Evolutionary conservation across 1,140 invertebrate species (phyloP).

Genomic region (Melitaea cinxia): DNA sequence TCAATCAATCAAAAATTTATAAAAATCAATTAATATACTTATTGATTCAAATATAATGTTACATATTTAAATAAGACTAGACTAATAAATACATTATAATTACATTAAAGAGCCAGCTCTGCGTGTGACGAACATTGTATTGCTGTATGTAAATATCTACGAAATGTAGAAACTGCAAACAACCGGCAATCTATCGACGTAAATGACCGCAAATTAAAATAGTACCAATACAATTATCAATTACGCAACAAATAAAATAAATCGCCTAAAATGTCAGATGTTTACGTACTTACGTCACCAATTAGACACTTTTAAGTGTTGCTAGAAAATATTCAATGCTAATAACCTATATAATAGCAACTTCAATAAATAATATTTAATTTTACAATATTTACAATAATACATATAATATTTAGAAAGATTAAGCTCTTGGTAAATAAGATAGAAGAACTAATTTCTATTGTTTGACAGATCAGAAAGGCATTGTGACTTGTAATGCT

Average conservation of each 20-base stretch:
- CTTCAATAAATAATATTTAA: too few species aligned
- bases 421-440: too few species aligned
- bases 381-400: too few species aligned
- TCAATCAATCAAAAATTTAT: too few species aligned
- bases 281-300: background rate
- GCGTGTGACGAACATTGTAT: slow-evolving; percentile 48
- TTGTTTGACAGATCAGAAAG: too few species aligned
- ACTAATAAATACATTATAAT: slow-evolving; percentile 15
- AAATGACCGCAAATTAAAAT: slow-evolving; percentile 8
- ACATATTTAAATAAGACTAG: background rate
- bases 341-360: too few species aligned
- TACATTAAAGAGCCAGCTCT: slow-evolving; percentile 53
- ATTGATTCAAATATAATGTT: too few species aligned
- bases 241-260: slow-evolving; percentile 30
- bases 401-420: too few species aligned
- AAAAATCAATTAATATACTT: too few species aligned
- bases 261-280: slow-evolving; percentile 5
- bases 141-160: background rate
- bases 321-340: too few species aligned
- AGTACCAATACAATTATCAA: slow-evolving; percentile 17
- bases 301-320: background rate
- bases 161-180: background rate
- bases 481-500: too few species aligned
- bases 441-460: too few species aligned
- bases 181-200: slow-evolving; percentile 20